Evolutionary conservation across 2,888 invertebrate genomes (phyloP).

Genomic region (Polymixis flavicincta): DNA sequence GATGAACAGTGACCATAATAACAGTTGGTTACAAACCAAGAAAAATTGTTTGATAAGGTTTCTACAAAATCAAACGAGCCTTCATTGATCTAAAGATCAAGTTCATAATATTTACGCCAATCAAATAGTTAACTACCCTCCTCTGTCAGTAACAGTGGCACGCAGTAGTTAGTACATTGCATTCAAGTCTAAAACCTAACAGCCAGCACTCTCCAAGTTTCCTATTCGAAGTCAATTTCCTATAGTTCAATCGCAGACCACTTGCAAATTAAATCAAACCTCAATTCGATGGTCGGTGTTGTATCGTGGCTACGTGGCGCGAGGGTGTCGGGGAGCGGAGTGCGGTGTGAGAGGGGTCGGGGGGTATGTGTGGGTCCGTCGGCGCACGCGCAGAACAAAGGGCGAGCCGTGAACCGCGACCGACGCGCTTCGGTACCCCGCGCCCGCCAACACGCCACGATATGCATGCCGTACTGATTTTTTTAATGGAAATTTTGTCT

Average conservation of each 20-base stretch:
- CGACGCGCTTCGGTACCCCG: conserved; percentile 84
- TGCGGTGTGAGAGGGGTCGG: conserved; percentile 36
- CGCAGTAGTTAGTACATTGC: not conserved
- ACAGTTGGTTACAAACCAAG: not conserved
- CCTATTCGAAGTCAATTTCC: conserved; percentile 23
- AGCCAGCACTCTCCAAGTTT: not conserved
- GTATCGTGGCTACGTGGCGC: conserved; percentile 50
- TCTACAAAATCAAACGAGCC: not conserved
- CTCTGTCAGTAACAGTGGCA: not conserved
- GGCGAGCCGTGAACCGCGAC: conserved; percentile 90
- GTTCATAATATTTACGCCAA: not conserved
- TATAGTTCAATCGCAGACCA: conserved; percentile 6
- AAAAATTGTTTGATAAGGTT: not conserved
- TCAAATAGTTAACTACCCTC: too few species aligned
- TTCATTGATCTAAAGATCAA: not conserved
- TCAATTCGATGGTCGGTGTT: conserved; percentile 56
- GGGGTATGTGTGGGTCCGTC: conserved; percentile 73
- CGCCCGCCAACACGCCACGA: conserved; percentile 70
- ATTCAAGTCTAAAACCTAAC: conserved; percentile 2
- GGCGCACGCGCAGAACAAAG: conserved; percentile 88
- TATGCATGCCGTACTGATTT: conserved; percentile 74
- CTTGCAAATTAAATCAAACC: conserved; percentile 62
- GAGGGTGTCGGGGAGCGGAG: conserved; percentile 55
- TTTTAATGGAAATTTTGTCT: conserved; percentile 72
- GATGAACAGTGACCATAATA: not conserved